Base-by-base conservation (phyloP, 2,797 vertebrate genomes). In the Sebastes steindachneri region DNA sequence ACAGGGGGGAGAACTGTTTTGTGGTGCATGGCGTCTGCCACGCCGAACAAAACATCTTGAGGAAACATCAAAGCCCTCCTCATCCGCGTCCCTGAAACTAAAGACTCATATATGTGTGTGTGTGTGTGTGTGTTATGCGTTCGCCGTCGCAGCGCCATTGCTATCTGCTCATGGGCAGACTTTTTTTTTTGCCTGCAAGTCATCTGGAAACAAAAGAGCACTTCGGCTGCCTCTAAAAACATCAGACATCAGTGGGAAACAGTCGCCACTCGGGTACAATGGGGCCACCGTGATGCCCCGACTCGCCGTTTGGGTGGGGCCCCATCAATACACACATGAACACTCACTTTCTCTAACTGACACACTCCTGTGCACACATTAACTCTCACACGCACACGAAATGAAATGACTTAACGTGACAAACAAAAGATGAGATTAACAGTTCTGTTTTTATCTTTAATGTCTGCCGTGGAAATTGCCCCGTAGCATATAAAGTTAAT, bases 61-160 rank as follows among this genome's bases (percentile, higher is more conserved):
- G 87, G 84, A 91, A 90, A 95, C 94, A 94, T 96, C 95, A 96
- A 95, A 96, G 95, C 55, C 70, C 75, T 83, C 84, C 71, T 90
- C 88, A 85, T 85, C 80, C 85, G 79, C 71, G 67, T 91, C 83
- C 72, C 71, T 66, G 51, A 87, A 80, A 88, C 82, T 62, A 73
- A 58, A 80, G 69, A 82, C 67, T 26, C 11, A 4, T 76, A 19
- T 51, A 59, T 23, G 23, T 37, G 53, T 53, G 21, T 53, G 58
- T 58, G 23, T 26, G 37, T 41, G 41, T 45, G 41, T 45, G 64
- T 70, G 73, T 75, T 71, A 48, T 75, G 67, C 17, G 31, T 75
- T 83, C 5, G 14, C 58, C 63, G 65, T 74, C 9, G 5, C 75
- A 77, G 59, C 82, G n/a, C 65, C 64, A 69, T 48, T 51, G 77